Evolutionary conservation across 2,797 vertebrate genomes (phyloP).

Genomic region (Brachymystax lenok): DNA sequence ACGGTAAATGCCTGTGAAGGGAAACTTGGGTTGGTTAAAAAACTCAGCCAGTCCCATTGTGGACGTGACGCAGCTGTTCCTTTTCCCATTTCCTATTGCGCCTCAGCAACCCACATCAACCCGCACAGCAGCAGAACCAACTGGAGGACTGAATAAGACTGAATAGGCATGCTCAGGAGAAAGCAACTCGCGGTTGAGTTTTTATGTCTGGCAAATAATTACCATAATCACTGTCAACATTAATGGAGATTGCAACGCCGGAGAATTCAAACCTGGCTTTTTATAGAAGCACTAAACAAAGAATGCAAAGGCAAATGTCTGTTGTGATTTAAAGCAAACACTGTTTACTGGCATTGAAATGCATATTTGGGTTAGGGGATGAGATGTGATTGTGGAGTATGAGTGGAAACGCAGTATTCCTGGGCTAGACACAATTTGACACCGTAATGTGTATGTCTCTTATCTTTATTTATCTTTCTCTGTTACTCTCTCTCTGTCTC

Average conservation of each 20-base stretch:
- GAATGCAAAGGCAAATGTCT: constrained; percentile 63
- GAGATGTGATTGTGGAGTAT: constrained; percentile 55
- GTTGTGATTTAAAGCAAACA: constrained; percentile 62
- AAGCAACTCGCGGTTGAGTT: constrained; percentile 25
- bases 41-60: constrained; percentile 32
- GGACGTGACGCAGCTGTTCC: constrained; percentile 58
- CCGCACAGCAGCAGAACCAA: constrained; percentile 27
- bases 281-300: constrained; percentile 72
- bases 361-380: constrained; percentile 71
- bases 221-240: constrained; percentile 73
- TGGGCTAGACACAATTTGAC: constrained; percentile 69
- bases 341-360: constrained; percentile 67
- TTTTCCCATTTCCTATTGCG: constrained; percentile 47
- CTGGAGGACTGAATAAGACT: constrained; percentile 26
- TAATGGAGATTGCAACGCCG: constrained; percentile 65
- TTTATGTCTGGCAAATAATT: constrained; percentile 57
- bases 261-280: constrained; percentile 71
- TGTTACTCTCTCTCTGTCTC: background rate
- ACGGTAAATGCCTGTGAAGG: constrained; percentile 48
- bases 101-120: constrained; percentile 13
- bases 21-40: constrained; percentile 44
- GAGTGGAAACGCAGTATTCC: constrained; percentile 67
- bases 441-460: constrained; percentile 75
- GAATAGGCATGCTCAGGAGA: constrained; percentile 40
- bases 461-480: background rate